Evolutionary conservation across 2,797 vertebrate species (phyloP), one percentile per base, ranked within the genome.

Genomic region (Sebastes minor): DNA sequence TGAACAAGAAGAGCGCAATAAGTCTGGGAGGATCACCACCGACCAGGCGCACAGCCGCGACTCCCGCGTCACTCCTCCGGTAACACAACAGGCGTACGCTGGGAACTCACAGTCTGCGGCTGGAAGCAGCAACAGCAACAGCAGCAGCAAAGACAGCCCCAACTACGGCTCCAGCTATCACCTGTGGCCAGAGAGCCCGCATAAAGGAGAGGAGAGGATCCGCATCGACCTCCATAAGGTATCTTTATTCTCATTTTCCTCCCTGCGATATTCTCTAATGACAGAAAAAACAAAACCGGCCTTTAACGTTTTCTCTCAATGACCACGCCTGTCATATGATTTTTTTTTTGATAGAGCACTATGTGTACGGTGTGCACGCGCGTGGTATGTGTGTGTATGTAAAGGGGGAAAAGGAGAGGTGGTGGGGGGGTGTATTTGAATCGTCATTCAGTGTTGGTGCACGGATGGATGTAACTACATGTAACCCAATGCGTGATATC

Each of bases 111-210:
- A 35, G 83, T 95, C 95, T 67, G 89, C 92, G 72, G 91, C 92
- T 64, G 88, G 86, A 73, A 93, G 91, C 91, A 91, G 90, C 89
- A 91, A 94, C 90, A 38, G 91, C 91, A 91, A 91, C 89, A 91
- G 94, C 90, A 93, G 91, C 90, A 93, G 91, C 90, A 92, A 86
- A 86, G 93, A 92, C 93, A 95, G 95, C 90, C 93, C 93, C 71
- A 93, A 94, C 90, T 94, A 95, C 94, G 95, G 94, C 92, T 96
- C 95, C 14, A 95, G 95, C 94, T 95, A 95, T 94, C 95, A 95
- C 92, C 94, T 96, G 95, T 96, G 95, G 95, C 94, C 95, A 25
- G 95, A 94, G 94, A 94, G 93, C 88, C 93, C 93, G 86, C 93
- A 95, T 82, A 94, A 94, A 91, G 94, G 92, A 76, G 95, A 95